Evolutionary conservation across 2,888 invertebrate genomes (phyloP).

Genomic region (Chromoteleia sp.): DNA sequence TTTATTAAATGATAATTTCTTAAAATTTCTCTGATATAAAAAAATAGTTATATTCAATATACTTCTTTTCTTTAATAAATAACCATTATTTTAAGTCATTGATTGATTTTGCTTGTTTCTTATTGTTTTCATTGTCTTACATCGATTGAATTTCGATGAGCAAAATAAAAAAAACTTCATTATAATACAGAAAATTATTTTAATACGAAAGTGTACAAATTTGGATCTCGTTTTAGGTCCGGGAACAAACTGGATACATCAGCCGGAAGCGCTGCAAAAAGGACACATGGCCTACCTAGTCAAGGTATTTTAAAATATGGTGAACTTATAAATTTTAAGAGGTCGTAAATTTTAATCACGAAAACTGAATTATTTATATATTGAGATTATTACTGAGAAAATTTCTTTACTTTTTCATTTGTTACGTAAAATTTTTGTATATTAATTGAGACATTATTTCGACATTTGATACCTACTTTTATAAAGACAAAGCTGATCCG

Average conservation of each 20-base stretch:
- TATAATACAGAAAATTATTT: not conserved
- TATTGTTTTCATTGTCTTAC: too few species aligned
- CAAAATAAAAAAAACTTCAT: too few species aligned
- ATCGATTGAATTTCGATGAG: too few species aligned
- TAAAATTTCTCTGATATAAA: too few species aligned
- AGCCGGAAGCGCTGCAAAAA: slow-evolving; percentile 95
- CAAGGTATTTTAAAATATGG: slow-evolving; percentile 89
- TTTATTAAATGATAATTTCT: too few species aligned
- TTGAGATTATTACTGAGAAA: not conserved
- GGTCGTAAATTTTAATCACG: not conserved
- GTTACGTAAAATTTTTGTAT: slow-evolving; percentile 8
- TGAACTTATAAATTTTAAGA: slow-evolving; percentile 2
- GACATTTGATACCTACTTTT: not conserved
- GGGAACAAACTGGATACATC: slow-evolving; percentile 95
- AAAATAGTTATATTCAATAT: too few species aligned
- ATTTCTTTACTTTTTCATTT: too few species aligned
- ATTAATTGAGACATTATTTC: not conserved
- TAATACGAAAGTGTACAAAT: not conserved
- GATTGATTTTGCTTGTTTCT: too few species aligned
- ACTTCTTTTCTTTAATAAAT: too few species aligned
- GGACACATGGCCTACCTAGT: slow-evolving; percentile 99
- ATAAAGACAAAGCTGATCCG: not conserved
- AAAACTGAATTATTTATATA: not conserved
- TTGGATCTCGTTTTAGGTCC: slow-evolving; percentile 79
- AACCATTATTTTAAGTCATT: too few species aligned